These are phyloP conservation scores for Gasterosteus aculeatus DNA, from an alignment of 2,113 vertebrate species.

Conservation along the genomic window DNA sequence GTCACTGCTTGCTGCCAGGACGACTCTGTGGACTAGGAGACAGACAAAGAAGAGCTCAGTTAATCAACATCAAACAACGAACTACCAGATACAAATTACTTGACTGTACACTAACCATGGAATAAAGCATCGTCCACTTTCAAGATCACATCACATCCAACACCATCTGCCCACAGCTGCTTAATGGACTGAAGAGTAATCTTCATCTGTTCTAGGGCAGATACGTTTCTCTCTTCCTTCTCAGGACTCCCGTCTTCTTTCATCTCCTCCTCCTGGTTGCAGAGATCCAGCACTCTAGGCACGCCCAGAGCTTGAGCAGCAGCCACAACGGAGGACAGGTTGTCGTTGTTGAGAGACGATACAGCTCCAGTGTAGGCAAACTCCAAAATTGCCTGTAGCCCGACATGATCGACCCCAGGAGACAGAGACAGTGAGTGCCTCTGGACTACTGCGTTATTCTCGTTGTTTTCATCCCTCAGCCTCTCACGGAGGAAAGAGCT, in stretches of 20 bases:
- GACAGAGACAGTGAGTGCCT: slow-evolving; percentile 35
- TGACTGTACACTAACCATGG: slow-evolving; percentile 69
- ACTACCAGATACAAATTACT: not conserved
- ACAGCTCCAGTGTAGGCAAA: slow-evolving; percentile 87
- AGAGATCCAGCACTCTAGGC: slow-evolving; percentile 74
- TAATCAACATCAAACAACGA: not conserved
- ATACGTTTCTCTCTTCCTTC: slow-evolving; percentile 7
- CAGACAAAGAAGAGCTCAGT: slow-evolving; percentile 6
- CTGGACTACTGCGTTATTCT: not conserved
- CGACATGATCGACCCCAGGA: slow-evolving; percentile 52
- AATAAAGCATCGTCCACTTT: slow-evolving; percentile 75
- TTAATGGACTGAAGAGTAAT: slow-evolving; percentile 76
- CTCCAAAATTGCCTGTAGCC: slow-evolving; percentile 81
- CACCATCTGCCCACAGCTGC: slow-evolving; percentile 70
- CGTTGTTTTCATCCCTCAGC: slow-evolving; percentile 19
- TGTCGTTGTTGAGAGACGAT: slow-evolving; percentile 45
- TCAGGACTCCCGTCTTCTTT: not conserved
- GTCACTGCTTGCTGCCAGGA: slow-evolving; percentile 89
- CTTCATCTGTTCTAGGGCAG: slow-evolving; percentile 77
- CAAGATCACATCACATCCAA: slow-evolving; percentile 87
- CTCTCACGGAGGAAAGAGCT: slow-evolving; percentile 74
- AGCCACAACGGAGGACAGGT: slow-evolving; percentile 53
- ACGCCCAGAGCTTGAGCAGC: slow-evolving; percentile 79
- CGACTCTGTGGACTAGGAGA: slow-evolving; percentile 84
- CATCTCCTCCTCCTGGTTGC: slow-evolving; percentile 27